Base-by-base conservation (phyloP, 2,888 invertebrate genomes). In the Ophion ventricosus region DNA sequence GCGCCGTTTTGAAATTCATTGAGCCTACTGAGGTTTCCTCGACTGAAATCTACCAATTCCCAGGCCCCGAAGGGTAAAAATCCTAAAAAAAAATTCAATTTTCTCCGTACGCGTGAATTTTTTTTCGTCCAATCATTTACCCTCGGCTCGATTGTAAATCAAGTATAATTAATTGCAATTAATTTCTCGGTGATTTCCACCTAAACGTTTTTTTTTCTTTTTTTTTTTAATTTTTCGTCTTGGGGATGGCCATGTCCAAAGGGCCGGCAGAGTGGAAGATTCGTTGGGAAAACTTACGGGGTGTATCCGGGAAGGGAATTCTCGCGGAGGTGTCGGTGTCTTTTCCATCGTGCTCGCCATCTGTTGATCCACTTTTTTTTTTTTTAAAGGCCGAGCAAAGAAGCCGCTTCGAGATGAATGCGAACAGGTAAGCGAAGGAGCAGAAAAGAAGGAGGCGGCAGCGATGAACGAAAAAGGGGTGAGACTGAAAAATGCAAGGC, bases 311-410 rank as follows among this genome's bases (percentile, higher is more conserved):
- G n/a, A 80, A 80, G 73, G 64, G 67, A 26, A 80, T 66, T 73
- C 43, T 59, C 61, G 23, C 43, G 4, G 59, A 80, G 61, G 80
- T 77, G 67, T 83, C 83, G 80, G 80, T 70, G 77, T 83, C 72
- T 61, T 70, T 70, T 64, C 49, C 25, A 67, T 8, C 54, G 35
- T 49, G 83, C 73, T 67, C 56, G 67, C 80, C 84, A 84, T 80
- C 84, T 84, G 84, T 77, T 74, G 84, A 69, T 84, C 80, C 69
- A 78, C 64, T 81, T 84, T 78, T 77, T 61, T 17, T 81, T 84
- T 78, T 77, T 61, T 17, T n/a, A 72, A 67, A 54, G 54, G 43
- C 14, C 25, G 23, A 56, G 23, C 61, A 80, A 83, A 83, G 80
- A 80, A 76, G 73, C 80, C 75, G 66, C 69, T 14, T 29, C 29